Base-by-base conservation (phyloP, 1,140 invertebrate genomes). In the Linepithema humile region DNA sequence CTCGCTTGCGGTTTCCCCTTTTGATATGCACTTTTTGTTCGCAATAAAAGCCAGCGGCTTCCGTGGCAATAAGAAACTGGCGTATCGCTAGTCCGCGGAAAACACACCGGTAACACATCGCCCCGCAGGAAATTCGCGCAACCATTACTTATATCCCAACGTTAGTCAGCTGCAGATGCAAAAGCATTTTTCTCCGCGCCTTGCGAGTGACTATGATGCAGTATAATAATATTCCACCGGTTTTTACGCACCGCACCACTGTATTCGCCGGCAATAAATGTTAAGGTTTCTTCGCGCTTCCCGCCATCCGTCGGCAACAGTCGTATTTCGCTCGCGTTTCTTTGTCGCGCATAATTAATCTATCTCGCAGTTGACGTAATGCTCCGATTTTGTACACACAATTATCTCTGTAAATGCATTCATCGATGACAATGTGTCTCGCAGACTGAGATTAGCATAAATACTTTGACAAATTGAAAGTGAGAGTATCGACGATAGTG, bases 121-220 rank as follows among this genome's bases (percentile, higher is more conserved):
- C 78, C 84, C 65, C 87, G 64, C 62, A 88, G 84, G 62, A 89
- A 88, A 89, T 89, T 89, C 85, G 84, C 88, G 84, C 87, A 45
- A 88, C 87, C 88, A 89, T 89, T 86, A 88, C 88, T 89, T 89
- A 88, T 84, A 82, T 82, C 78, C 70, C 74, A 55, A 74, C 84
- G 80, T 78, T 84, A 88, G 88, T 89, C 88, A 89, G 67, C 84
- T 59, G 87, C 88, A 89, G 88, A 88, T 89, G 88, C 87, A 89
- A 89, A 80, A 89, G 88, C 80, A 89, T 89, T 89, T 89, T 89
- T 89, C 88, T 89, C 73, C 35, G 57, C 62, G 69, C 48, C 87
- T 89, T 89, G 88, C 88, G 15, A 64, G 45, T 89, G 88, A 89
- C 88, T 89, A 80, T 89, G 88, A 89, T 86, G 84, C 88, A 89